Evolutionary conservation across 2,888 invertebrate genomes (phyloP).

Genomic region (Nomada fucata): DNA sequence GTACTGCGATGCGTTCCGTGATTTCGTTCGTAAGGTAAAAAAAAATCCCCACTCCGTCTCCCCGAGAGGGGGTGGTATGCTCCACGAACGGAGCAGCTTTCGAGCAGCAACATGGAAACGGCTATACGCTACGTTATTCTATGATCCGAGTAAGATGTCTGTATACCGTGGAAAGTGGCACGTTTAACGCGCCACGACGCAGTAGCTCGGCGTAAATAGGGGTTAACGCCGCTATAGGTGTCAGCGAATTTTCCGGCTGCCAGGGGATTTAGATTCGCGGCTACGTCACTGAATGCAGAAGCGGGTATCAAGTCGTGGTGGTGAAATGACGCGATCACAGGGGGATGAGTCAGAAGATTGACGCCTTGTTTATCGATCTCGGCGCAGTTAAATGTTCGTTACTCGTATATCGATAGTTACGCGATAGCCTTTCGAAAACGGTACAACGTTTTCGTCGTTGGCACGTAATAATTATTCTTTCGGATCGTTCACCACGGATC

Average conservation of each 20-base stretch:
- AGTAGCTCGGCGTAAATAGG: conserved; percentile 21
- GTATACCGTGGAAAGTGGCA: conserved; percentile 4
- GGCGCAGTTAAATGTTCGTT: conserved; percentile 51
- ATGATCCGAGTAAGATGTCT: not conserved
- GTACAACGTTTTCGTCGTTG: not conserved
- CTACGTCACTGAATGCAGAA: conserved; percentile 60
- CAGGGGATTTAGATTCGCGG: conserved; percentile 44
- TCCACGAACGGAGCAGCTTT: not conserved
- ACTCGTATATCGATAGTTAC: conserved; percentile 38
- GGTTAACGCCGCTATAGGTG: conserved; percentile 25
- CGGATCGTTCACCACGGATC: not conserved
- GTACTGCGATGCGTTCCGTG: too few species aligned
- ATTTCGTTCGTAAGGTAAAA: too few species aligned
- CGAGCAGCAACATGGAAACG: not conserved
- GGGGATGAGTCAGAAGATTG: conserved; percentile 73
- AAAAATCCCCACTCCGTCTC: too few species aligned
- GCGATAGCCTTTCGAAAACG: not conserved
- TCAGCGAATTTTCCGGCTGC: conserved; percentile 33
- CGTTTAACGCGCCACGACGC: conserved; percentile 15
- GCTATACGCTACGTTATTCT: not conserved
- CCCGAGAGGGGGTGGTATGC: not conserved
- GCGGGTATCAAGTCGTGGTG: conserved; percentile 48
- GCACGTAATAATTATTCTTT: conserved; percentile 15
- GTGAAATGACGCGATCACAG: conserved; percentile 66
- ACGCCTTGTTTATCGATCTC: conserved; percentile 74